Evolutionary conservation across 2,113 vertebrate species (phyloP), one percentile per base, ranked within the genome.

Genomic region (Tenrec ecaudatus): DNA sequence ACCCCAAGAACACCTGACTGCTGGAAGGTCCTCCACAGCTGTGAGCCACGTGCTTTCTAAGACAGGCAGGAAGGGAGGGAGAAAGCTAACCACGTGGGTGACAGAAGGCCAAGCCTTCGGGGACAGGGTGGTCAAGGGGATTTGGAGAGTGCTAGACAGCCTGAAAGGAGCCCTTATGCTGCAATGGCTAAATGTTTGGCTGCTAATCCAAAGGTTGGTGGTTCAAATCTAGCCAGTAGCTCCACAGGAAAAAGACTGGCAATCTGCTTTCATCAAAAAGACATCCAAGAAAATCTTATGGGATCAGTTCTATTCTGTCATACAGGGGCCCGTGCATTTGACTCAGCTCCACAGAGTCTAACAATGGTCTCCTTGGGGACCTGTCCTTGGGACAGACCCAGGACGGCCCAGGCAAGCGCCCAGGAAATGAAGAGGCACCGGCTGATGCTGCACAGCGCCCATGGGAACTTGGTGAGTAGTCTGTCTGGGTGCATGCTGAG

Each of bases 381-480:
- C 47, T 53, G 47, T 53, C 60, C 43, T 20, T 4, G 22, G n/a
- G 33, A 47, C 19, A 85, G 60, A 2, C 58, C 5, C 23, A 31
- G 79, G 80, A 25, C 10, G 31, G 23, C 31, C 17, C 23, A 80
- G 77, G 4, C 58, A 75, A 43, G 27, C 0, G 20, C 38, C 38
- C 3, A 20, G 33, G 36, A 31, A 40, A 33, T 0, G 0, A 60
- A 22, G 53, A 22, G 15, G 14, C 58, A 60, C 23, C 62, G 14
- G 0, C 77, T 1, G 3, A 58, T 7, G 17, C 64, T 53, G 9
- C 57, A 38, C 17, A 5, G 17, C 53, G 1, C 0, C 64, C 0
- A 0, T 0, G 1, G 7, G 22, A 25, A 29, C 20, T 80, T 57
- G 77, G n/a, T 10, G 3, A 0, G 20, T 7, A 57, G 53, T 29